Evolutionary conservation across 2,113 vertebrate species (phyloP), one percentile per base, ranked within the genome.

Genomic region (Mesoclemmys tuberculata): DNA sequence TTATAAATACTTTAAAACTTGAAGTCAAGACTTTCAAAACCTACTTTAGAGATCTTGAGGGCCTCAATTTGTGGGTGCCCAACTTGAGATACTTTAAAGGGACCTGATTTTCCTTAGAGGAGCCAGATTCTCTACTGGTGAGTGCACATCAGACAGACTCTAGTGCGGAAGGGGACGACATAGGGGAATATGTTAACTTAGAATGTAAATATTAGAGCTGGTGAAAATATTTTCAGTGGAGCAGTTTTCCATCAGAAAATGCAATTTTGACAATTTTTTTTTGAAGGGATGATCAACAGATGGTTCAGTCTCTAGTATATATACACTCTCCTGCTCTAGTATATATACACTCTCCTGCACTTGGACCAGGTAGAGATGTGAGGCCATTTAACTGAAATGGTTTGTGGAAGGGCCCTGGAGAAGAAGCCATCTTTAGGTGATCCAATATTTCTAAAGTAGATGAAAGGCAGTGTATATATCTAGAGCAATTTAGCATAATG

Each of bases 391-490:
- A 27, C 38, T 74, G 10, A 41, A 75, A 5, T 44, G 41, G 6
- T 75, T 41, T 75, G 71, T 52, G 84, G 48, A 27, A 8, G 13
- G 35, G 64, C 8, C 64, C 18, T 38, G 24, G 31, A 49, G n/a
- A 29, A 8, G 26, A 31, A 29, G 22, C 14, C 6, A 44, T n/a
- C 41, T 26, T 75, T 85, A 35, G 27, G 84, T 29, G 10, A 26
- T 68, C 11, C 0, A 0, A 38, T 26, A 31, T 55, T 71, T 71
- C 19, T n/a, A 38, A 71, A 71, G 29, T 9, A 51, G 74, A 27
- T 13, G 41, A 77, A 26, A 29, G n/a, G 77, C 44, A 44, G 56
- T 12, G 0, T 4, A 0, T 1, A 0, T 31, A 3, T 6, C 31
- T 19, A 18, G 29, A 4, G n/a, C 7, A 56, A 2, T 48, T 41